These are phyloP conservation scores for Catharus ustulatus DNA, from an alignment of 2,797 vertebrate species.

Conservation along the genomic window DNA sequence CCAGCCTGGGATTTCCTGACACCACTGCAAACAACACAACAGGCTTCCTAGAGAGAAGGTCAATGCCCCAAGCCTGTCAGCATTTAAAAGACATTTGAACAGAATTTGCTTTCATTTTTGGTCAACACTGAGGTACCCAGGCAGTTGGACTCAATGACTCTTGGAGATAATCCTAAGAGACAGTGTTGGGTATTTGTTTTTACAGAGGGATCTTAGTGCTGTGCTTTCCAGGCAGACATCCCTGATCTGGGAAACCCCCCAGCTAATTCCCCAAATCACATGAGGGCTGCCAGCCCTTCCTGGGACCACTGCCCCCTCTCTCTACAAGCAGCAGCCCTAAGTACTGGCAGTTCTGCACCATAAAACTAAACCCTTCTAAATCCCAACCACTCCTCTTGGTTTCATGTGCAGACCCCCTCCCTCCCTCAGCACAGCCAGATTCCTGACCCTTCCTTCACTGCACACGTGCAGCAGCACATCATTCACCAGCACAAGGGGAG, in stretches of 20 bases:
- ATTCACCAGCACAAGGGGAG: background rate
- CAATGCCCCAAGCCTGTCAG: rapidly evolving
- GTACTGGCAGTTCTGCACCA: background rate
- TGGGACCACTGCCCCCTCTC: background rate
- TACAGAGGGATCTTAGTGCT: background rate
- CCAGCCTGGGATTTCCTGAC: background rate
- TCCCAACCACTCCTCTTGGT: background rate
- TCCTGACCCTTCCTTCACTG: background rate
- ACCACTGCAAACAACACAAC: background rate
- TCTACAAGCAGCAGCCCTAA: background rate
- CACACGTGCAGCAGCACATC: background rate
- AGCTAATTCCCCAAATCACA: background rate
- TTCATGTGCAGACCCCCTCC: background rate
- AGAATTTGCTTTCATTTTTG: background rate
- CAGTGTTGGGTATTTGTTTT: background rate
- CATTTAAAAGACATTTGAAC: background rate
- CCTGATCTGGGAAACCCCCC: background rate
- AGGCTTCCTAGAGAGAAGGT: background rate
- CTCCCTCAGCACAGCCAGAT: background rate
- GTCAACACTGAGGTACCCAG: background rate
- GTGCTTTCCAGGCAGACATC: background rate
- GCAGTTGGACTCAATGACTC: background rate
- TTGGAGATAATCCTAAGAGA: background rate
- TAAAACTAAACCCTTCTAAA: background rate
- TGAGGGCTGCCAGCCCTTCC: background rate